phyloP scores from a whole-genome alignment of 1,140 invertebrate species.

The Cecropterus lyciades region DNA sequence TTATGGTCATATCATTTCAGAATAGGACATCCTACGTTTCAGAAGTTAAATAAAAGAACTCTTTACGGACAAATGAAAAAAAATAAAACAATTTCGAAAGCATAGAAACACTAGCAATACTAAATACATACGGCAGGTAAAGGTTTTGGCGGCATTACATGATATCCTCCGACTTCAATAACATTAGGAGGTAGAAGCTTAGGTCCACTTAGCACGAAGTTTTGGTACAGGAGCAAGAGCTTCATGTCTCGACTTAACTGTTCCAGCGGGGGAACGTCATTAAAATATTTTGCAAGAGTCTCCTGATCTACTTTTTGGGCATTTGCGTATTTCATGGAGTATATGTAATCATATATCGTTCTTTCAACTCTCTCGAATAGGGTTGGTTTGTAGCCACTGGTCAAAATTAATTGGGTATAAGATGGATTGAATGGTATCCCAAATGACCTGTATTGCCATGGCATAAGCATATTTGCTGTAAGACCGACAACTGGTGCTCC shows the following conservation, averaged over 20 bases:
- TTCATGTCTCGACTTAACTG: constrained; percentile 85
- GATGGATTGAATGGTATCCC: constrained; percentile 85
- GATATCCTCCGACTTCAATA: constrained; percentile 88
- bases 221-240: constrained; percentile 86
- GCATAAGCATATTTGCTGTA: constrained; percentile 84
- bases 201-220: constrained; percentile 84
- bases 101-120: no score
- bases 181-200: constrained; percentile 85
- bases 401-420: constrained; percentile 84
- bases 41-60: no score
- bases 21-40: no score
- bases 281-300: constrained; percentile 80
- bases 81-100: not conserved
- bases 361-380: constrained; percentile 75
- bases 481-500: constrained; percentile 86
- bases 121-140: constrained; percentile 79
- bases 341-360: constrained; percentile 60
- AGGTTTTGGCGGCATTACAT: constrained; percentile 83
- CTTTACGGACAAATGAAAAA: no score
- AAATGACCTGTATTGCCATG: constrained; percentile 85
- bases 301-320: constrained; percentile 34
- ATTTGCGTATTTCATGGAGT: constrained; percentile 39
- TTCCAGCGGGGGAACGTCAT: constrained; percentile 85
- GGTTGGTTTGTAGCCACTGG: constrained; percentile 83
- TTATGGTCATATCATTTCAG: no score